phyloP scores from a whole-genome alignment of 2,888 invertebrate species.

The Philonicus albiceps region DNA sequence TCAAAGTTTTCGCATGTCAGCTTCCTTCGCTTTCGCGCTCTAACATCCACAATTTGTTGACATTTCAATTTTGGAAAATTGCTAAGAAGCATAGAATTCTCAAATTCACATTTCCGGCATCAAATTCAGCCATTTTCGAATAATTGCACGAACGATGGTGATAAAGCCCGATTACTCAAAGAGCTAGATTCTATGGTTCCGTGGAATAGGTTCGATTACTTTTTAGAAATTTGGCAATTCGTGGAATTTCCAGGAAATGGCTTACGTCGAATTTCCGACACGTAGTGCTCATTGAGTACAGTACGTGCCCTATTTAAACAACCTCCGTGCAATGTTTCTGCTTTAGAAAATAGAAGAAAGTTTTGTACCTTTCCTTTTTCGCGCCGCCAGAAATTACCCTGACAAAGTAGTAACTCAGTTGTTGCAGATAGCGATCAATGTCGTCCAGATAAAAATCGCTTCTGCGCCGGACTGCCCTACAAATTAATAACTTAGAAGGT shows the following conservation, averaged over 20 bases:
- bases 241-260: not conserved
- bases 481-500: not conserved
- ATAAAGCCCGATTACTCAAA: not conserved
- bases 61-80: not conserved
- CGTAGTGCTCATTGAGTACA: constrained; percentile 14
- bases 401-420: not conserved
- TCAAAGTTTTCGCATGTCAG: not conserved
- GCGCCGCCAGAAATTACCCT: not conserved
- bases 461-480: not conserved
- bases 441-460: constrained; percentile 7
- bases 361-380: not conserved
- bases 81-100: not conserved
- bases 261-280: not conserved
- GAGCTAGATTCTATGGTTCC: not conserved
- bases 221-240: not conserved
- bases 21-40: not conserved
- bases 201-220: constrained; percentile 20
- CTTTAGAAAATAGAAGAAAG: constrained; percentile 8
- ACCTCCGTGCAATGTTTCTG: constrained; percentile 23
- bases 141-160: not conserved
- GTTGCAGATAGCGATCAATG: not conserved
- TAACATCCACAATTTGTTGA: not conserved
- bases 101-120: not conserved
- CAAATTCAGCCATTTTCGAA: not conserved
- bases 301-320: constrained; percentile 27